phyloP scores from a whole-genome alignment of 2,113 vertebrate species.

The Hipposideros armiger region DNA sequence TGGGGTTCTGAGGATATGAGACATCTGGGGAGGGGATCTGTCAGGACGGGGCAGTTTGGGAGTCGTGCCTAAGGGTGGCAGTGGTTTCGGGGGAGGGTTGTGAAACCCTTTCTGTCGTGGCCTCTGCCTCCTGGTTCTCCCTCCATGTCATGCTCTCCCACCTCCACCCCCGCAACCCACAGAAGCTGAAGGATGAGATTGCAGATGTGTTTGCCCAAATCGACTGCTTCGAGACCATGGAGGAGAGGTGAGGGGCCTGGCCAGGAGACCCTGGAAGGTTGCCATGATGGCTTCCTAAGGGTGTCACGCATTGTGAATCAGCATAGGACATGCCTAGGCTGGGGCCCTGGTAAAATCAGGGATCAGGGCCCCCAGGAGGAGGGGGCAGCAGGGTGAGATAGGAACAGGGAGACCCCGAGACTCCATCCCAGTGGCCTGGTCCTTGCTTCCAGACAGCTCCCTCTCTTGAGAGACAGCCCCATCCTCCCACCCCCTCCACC shows the following conservation, averaged over 20 bases:
- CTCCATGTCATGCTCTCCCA: neutral
- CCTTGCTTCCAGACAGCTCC: neutral
- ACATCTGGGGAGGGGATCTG: neutral
- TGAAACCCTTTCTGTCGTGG: neutral
- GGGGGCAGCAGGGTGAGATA: neutral
- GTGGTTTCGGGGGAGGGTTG: neutral
- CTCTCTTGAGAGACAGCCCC: neutral
- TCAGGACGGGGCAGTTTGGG: neutral
- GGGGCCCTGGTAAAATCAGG: neutral
- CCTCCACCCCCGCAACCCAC: neutral
- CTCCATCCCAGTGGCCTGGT: neutral
- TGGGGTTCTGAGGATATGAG: neutral
- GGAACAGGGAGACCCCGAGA: rapidly evolving
- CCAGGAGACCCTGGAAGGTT: neutral
- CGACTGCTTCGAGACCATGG: constrained; percentile 91
- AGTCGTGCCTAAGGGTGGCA: neutral
- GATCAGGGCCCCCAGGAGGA: neutral
- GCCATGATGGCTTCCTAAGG: neutral
- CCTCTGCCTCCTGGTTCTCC: neutral
- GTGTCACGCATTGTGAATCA: neutral
- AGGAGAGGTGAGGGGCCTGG: constrained; percentile 89
- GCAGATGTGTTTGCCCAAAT: constrained; percentile 93
- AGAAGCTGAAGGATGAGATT: constrained; percentile 95
- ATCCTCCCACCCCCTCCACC: neutral
- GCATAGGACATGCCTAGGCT: neutral